A percentile compares a stretch with the other conserved stretches of the same genome.
These are phyloP conservation scores for Caloenas nicobarica DNA, from an alignment of 2,113 vertebrate genomes.

Conservation along the genomic window DNA sequence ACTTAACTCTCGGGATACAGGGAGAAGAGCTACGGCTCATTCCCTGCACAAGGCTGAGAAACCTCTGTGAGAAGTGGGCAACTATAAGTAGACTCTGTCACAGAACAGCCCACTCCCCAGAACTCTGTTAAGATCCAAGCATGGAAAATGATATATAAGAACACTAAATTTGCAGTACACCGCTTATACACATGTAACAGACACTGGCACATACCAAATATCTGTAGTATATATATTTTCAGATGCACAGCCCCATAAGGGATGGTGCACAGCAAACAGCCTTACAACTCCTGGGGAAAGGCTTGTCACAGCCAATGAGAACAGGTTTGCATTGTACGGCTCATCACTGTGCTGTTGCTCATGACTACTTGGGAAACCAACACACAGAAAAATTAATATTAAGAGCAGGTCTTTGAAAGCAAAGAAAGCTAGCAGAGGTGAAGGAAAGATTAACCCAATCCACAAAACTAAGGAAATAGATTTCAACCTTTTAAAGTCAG, in stretches of 20 bases:
- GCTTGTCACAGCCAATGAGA: background rate
- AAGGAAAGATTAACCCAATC: background rate
- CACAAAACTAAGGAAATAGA: background rate
- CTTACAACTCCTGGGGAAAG: background rate
- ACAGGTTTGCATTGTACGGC: background rate
- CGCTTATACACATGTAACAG: background rate
- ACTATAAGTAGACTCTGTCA: background rate
- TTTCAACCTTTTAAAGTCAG: background rate
- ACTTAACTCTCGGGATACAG: background rate
- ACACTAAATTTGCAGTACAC: background rate
- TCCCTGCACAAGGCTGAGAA: background rate
- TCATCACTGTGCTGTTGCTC: background rate
- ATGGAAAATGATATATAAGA: background rate
- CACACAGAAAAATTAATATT: background rate
- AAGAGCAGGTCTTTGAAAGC: background rate
- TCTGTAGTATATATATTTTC: background rate
- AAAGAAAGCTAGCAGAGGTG: background rate
- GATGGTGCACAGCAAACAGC: background rate
- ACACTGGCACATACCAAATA: background rate
- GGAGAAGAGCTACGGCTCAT: background rate
- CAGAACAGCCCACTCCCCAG: accelerated
- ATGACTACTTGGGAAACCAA: background rate
- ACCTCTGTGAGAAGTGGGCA: background rate
- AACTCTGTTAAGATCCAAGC: background rate
- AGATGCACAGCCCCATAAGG: background rate